phyloP scores from a whole-genome alignment of 2,888 invertebrate species.

The Lasioglossum lativentre region DNA sequence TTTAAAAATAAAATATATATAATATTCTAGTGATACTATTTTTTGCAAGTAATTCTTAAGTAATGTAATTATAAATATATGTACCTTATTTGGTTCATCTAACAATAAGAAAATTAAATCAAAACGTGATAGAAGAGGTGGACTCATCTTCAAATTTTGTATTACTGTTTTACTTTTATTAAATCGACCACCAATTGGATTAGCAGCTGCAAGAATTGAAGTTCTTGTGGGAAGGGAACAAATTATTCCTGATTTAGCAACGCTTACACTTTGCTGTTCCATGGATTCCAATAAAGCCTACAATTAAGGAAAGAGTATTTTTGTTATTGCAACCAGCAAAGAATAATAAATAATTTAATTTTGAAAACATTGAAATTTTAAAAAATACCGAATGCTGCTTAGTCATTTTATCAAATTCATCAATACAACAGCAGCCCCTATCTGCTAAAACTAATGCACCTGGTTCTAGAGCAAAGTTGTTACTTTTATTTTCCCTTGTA shows the following conservation, averaged over 20 bases:
- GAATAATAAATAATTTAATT: not conserved
- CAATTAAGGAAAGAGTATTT: conserved; percentile 73
- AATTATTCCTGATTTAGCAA: conserved; percentile 95
- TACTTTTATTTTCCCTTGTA: conserved; percentile 88
- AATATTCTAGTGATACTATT: not conserved
- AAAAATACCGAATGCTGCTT: conserved; percentile 88
- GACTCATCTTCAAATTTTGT: conserved; percentile 95
- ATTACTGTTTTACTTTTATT: conserved; percentile 94
- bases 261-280: conserved; percentile 96
- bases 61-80: conserved; percentile 64
- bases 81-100: conserved; percentile 93
- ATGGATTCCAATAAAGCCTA: conserved; percentile 95
- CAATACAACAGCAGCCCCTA: conserved; percentile 96
- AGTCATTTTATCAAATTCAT: conserved; percentile 97
- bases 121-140: conserved; percentile 95
- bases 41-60: not conserved
- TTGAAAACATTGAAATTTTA: not conserved
- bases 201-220: conserved; percentile 96
- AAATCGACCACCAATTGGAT: conserved; percentile 95
- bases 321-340: not conserved
- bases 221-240: conserved; percentile 93
- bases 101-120: conserved; percentile 96
- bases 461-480: conserved; percentile 94
- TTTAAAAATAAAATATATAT: conserved; percentile 75
- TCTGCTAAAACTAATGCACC: conserved; percentile 95